Percentiles rank a stretch among this genome's conserved stretches.
Conservation (phyloP, 2,888 invertebrate genomes). For the Drosophila parthenogenetica region DNA sequence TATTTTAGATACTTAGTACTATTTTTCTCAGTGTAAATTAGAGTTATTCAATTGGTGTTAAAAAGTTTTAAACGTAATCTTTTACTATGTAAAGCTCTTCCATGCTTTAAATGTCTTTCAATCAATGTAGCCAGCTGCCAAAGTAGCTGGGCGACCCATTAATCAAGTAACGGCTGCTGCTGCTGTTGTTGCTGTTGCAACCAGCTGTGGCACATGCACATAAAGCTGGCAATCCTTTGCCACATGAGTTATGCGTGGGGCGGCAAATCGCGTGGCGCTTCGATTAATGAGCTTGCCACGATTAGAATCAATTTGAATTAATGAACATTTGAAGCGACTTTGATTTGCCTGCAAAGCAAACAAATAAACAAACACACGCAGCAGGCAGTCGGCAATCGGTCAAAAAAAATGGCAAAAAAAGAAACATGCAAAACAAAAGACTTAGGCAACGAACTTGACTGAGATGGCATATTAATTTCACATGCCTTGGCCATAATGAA, state of each 20-base stretch:
- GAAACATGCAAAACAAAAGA: conserved; percentile 69
- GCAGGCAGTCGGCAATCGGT: conserved; percentile 43
- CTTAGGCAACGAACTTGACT: conserved; percentile 77
- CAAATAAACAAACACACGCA: conserved; percentile 54
- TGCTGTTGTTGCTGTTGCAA: conserved; percentile 5
- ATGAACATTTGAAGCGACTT: conserved; percentile 71
- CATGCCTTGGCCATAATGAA: conserved; percentile 71
- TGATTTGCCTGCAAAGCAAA: conserved; percentile 61
- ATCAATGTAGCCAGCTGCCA: conserved; percentile 12
- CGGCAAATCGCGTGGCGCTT: conserved; percentile 75
- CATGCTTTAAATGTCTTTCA: neutral
- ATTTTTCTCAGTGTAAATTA: no score
- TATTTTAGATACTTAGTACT: no score
- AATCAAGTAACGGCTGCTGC: conserved; percentile 61
- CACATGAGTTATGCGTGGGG: conserved; percentile 61
- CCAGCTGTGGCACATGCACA: conserved; percentile 64
- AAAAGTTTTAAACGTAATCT: no score
- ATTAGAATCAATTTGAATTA: conserved; percentile 80
- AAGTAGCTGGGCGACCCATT: conserved; percentile 41
- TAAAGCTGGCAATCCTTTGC: conserved; percentile 50
- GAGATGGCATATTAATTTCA: conserved; percentile 69
- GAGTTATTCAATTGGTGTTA: no score
- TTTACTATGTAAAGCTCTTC: no score
- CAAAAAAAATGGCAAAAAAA: conserved; percentile 7
- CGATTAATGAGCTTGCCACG: conserved; percentile 74